These are phyloP conservation scores for Hystrix cristata DNA, from an alignment of 2,113 vertebrate species.

Conservation along the genomic window DNA sequence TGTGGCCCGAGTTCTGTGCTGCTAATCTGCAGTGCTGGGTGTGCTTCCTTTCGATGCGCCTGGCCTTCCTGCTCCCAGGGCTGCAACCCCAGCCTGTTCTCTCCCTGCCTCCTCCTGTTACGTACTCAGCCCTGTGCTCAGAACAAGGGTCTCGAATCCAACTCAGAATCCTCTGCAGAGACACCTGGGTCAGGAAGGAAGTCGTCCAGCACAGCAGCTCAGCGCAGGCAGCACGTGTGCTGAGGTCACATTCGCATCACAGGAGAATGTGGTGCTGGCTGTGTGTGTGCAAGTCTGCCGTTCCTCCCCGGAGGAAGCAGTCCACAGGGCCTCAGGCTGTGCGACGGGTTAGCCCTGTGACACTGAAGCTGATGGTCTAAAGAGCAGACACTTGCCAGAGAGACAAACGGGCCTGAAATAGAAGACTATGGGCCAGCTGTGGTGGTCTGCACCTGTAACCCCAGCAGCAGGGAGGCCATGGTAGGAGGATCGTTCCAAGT, in stretches of 20 bases:
- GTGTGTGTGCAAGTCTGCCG: background rate
- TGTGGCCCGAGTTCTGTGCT: background rate
- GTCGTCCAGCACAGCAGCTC: background rate
- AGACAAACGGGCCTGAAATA: background rate
- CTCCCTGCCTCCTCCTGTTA: background rate
- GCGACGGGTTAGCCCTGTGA: background rate
- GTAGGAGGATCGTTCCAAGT: background rate
- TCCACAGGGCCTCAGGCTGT: rapidly evolving
- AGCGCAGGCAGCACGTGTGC: background rate
- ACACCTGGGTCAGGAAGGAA: background rate
- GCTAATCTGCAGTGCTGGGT: background rate
- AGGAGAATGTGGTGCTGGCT: background rate
- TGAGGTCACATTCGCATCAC: background rate
- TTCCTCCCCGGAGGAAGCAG: background rate
- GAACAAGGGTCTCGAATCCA: background rate
- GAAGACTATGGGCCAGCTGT: background rate
- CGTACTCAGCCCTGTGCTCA: background rate
- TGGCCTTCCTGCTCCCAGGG: background rate
- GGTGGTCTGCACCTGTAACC: background rate
- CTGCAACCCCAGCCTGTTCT: background rate
- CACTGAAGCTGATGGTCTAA: background rate
- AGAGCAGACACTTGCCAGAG: background rate
- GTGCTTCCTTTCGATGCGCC: background rate
- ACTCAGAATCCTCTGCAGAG: background rate
- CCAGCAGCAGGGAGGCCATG: background rate